Evolutionary conservation across 2,888 invertebrate genomes (phyloP), one percentile per base, ranked within the genome.

Genomic region (Spilosoma lubricipeda): DNA sequence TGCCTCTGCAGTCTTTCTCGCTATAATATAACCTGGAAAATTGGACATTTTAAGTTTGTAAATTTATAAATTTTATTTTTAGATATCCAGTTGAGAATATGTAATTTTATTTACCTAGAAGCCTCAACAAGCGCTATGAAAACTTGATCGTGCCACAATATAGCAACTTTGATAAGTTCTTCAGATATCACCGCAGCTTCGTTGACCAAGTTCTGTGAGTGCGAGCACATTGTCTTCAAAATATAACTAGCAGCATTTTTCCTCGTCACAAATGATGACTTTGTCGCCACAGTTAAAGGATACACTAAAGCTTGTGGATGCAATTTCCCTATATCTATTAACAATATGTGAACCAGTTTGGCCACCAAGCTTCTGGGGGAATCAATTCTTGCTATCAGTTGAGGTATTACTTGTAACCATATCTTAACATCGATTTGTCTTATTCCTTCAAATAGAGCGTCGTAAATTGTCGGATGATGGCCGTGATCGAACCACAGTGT

Each of bases 371-470:
- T 97, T 33, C 99, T 96, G 0, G 98, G 98, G 0, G 99, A 99
- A 91, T 99, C 99, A 75, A 99, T 99, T 72, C 99, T 97, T 0
- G 99, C 99, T 80, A 99, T 99, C 45, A 99, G 95, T 91, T 99
- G 99, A 0, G 99, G 99, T 87, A 99, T 99, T 0, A 99, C 99
- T 96, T 99, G 99, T 23, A 99, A 96, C 99, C 99, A 99, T 66
- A 99, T 99, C 89, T 99, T 99, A 73, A 99, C 98, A 86, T 99
- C 99, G 56, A 99, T 99, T 59, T 98, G 97, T 82, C 98, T 97
- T 82, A 99, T 98, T 0, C 99, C 99, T 84, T 99, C 99, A 30
- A 97, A 97, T 70, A 99, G 96, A 0, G 99, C 99, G 79, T 99
- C 99, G 90, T 99, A 98, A 1, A 99, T 99, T 84, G 98, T 98